These are phyloP conservation scores for Oncorhynchus tshawytscha DNA, from an alignment of 2,113 vertebrate species.

Conservation along the genomic window DNA sequence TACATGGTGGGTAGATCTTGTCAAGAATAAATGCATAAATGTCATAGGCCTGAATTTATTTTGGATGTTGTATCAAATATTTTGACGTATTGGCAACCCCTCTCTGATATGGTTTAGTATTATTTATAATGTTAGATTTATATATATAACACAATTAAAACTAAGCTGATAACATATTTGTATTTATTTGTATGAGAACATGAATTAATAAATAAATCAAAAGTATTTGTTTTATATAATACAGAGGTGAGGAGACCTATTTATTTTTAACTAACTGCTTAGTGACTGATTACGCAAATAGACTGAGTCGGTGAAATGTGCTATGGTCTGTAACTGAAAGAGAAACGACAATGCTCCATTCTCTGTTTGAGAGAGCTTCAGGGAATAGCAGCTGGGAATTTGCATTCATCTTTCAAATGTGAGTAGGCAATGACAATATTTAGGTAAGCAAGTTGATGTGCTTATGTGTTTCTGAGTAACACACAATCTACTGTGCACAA, in stretches of 20 bases:
- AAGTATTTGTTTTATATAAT: background rate
- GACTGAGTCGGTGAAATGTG: background rate
- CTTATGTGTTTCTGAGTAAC: too few relatives aligned
- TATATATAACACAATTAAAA: constrained; percentile 4
- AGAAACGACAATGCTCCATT: background rate
- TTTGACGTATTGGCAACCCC: background rate
- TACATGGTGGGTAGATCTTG: constrained; percentile 20
- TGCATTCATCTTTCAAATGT: too few relatives aligned
- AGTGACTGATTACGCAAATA: background rate
- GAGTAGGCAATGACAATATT: too few relatives aligned
- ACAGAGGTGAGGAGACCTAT: too few relatives aligned
- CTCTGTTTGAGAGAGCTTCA: too few relatives aligned
- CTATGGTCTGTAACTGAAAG: background rate
- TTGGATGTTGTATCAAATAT: constrained; percentile 3
- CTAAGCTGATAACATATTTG: constrained; percentile 14
- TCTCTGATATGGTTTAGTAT: background rate
- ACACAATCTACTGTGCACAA: too few relatives aligned
- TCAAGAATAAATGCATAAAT: background rate
- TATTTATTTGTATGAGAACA: constrained; percentile 38
- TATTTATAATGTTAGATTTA: constrained; percentile 2
- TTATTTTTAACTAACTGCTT: background rate
- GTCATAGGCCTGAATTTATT: constrained; percentile 8
- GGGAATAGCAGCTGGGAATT: too few relatives aligned
- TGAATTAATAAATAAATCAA: constrained; percentile 18
- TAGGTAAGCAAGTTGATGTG: too few relatives aligned